Evolutionary conservation across 1,140 invertebrate genomes (phyloP).

Genomic region (Drosophila eugracilis): DNA sequence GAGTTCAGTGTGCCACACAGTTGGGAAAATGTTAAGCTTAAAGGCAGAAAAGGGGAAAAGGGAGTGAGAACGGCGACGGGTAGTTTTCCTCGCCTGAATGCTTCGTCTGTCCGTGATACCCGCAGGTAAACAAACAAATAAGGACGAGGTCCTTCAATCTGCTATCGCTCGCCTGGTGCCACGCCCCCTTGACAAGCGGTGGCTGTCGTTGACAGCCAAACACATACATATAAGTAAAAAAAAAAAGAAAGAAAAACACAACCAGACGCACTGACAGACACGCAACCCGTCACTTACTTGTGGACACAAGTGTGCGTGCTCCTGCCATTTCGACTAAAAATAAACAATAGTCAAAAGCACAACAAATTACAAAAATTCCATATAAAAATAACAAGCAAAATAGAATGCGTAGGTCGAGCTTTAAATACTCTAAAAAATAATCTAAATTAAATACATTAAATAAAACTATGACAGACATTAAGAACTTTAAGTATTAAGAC

Average conservation of each 20-base stretch:
- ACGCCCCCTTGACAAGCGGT: conserved; percentile 6
- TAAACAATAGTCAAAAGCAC: conserved; percentile 62
- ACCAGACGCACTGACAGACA: conserved; percentile 23
- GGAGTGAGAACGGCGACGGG: neutral
- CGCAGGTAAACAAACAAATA: conserved; percentile 60
- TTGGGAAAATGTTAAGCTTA: neutral
- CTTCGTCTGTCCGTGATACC: conserved; percentile 40
- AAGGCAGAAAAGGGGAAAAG: neutral
- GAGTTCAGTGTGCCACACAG: conserved; percentile 25
- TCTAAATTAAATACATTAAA: neutral
- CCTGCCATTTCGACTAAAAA: conserved; percentile 61
- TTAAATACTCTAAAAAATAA: neutral
- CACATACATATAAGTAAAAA: too few species aligned
- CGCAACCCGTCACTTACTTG: conserved; percentile 50
- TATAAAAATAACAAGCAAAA: conserved; percentile 8
- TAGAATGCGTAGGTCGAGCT: neutral
- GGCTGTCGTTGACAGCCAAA: conserved; percentile 64
- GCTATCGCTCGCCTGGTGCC: neutral
- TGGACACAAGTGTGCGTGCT: conserved; percentile 30
- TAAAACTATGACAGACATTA: neutral
- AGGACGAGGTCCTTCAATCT: conserved; percentile 34
- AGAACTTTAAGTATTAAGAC: neutral
- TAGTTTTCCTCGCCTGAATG: conserved; percentile 37
- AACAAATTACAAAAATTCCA: conserved; percentile 27
- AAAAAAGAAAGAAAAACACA: conserved; percentile 34